Evolutionary conservation across 2,797 vertebrate genomes (phyloP), one percentile per base, ranked within the genome.

Genomic region (Scomberomorus guttatus): DNA sequence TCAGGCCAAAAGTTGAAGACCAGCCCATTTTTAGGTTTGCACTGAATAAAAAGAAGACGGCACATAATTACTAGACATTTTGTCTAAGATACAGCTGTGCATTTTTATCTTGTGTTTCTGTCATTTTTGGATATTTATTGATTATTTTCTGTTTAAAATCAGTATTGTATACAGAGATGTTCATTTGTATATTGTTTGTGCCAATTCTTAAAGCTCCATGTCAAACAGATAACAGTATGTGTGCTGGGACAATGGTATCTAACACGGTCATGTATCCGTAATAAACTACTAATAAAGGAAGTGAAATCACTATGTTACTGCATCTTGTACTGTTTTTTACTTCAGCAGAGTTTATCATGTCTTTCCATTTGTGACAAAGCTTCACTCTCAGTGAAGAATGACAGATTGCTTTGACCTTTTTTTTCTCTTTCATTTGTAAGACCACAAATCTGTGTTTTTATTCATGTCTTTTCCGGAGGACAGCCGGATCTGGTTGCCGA

Each of bases 241-340:
- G 88, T 91, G 87, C 85, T 84, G 83, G 84, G 80, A 90, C 80
- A 86, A 81, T 87, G 81, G 75, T 90, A 86, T 85, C 75, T 64
- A 80, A 87, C 63, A 90, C 82, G 80, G 83, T 90, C 74, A 90
- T 90, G 82, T 89, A 89, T 83, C 89, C 71, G 79, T 90, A 64
- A 93, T 82, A 87, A 91, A 85, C 77, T 84, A 83, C 85, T 92
- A 95, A 95, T 94, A 93, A 95, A 95, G 87, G 80, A 87, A 78
- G 74, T 51, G 2, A 83, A 76, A 72, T 55, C 59, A 39, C 52
- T 50, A 4, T 24, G 1, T 34, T 60, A 10, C 24, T 24, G 20
- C 6, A 14, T 72, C 0, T 71, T 75, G 18, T 56, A 20, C 18
- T 68, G 42, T 14, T 20, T 14, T 20, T 17, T 20, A 24, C 11